These are phyloP conservation scores for Ophion costatus DNA, from an alignment of 2,888 invertebrate species.

Conservation along the genomic window DNA sequence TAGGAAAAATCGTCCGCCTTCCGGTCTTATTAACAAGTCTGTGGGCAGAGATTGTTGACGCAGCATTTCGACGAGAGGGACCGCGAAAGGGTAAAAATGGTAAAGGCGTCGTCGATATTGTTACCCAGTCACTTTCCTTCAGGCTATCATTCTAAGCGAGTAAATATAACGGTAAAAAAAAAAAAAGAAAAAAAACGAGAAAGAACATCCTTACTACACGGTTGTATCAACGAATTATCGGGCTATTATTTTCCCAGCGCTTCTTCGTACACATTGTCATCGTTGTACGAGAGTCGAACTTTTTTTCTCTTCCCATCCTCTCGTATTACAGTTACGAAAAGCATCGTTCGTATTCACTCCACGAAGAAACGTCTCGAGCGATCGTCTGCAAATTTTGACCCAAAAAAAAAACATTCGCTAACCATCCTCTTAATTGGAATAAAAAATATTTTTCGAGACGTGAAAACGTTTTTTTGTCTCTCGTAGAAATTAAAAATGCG, in stretches of 20 bases:
- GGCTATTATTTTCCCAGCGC: slow-evolving; percentile 29
- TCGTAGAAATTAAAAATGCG: not conserved
- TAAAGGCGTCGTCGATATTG: not conserved
- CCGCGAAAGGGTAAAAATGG: not conserved
- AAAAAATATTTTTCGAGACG: not conserved
- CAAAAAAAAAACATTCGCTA: slow-evolving; percentile 14
- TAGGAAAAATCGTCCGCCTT: not conserved
- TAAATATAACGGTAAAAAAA: slow-evolving; percentile 55
- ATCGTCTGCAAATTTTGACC: slow-evolving; percentile 7
- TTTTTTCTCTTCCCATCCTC: slow-evolving; percentile 5
- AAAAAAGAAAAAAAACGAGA: not conserved
- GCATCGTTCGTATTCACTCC: slow-evolving; percentile 23
- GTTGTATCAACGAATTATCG: slow-evolving; percentile 60
- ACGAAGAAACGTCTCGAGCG: slow-evolving; percentile 3
- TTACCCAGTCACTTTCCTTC: slow-evolving; percentile 29
- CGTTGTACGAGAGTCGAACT: slow-evolving; percentile 32
- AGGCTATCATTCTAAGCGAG: slow-evolving; percentile 2
- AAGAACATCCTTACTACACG: slow-evolving; percentile 10
- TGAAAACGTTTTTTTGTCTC: not conserved
- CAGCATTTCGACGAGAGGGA: not conserved
- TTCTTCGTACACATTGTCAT: slow-evolving; percentile 18
- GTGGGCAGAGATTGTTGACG: not conserved
- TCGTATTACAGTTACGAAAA: slow-evolving; percentile 31
- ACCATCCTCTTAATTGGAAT: not conserved
- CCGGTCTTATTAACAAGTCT: not conserved